phyloP scores from a whole-genome alignment of 1,140 invertebrate species.

The Temnothorax curvispinosus region DNA sequence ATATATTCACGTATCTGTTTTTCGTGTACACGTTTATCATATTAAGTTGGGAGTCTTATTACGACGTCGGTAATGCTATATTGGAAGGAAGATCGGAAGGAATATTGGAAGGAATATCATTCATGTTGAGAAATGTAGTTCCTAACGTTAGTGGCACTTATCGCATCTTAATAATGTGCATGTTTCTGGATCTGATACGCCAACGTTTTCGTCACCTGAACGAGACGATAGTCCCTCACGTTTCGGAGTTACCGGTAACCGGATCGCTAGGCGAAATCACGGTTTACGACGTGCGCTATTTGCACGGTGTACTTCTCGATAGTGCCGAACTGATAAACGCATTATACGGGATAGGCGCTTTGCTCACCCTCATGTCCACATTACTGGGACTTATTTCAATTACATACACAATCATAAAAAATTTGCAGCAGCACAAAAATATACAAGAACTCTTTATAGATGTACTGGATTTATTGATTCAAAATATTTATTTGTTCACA shows the following conservation, averaged over 20 bases:
- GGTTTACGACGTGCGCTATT: conserved; percentile 27
- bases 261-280: conserved; percentile 5
- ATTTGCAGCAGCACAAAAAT: background rate
- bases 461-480: background rate
- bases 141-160: background rate
- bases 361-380: background rate
- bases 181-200: conserved; percentile 24
- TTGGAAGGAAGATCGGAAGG: background rate
- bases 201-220: conserved; percentile 48
- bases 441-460: background rate
- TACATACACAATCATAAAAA: background rate
- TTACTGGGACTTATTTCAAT: background rate
- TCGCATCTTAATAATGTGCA: background rate
- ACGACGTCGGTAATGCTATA: background rate
- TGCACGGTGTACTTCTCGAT: conserved; percentile 32
- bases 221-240: conserved; percentile 9
- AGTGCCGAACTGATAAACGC: background rate
- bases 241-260: background rate
- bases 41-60: background rate
- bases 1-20: conserved; percentile 9
- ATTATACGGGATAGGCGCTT: background rate
- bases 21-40: background rate
- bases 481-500: background rate
- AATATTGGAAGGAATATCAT: background rate
- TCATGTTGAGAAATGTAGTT: background rate